Evolutionary conservation across 2,888 invertebrate species (phyloP), one percentile per base, ranked within the genome.

Genomic region (Coelinius sp.): DNA sequence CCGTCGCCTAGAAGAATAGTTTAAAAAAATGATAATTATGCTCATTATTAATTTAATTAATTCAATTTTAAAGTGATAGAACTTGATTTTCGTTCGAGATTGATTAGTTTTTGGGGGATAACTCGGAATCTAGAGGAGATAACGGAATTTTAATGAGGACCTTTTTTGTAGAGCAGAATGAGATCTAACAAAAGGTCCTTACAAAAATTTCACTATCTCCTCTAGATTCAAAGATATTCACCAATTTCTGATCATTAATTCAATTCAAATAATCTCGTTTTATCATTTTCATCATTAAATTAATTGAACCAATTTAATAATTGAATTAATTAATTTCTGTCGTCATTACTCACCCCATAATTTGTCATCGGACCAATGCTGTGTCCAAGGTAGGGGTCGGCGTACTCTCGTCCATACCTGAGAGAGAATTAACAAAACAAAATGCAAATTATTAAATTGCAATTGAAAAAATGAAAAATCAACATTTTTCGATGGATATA

Each of bases 361-460:
- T 97, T 97, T 81, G 98, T 95, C 84, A 98, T 95, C 82, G 98
- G 98, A 86, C 98, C 98, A 88, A 98, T 97, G 78, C 97, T 94
- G 90, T 97, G 97, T 81, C 95, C 96, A 86, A 98, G 91, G 90
- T 97, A 97, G 73, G 97, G 97, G 89, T 98, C 97, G 82, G 96
- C 94, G 86, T 95, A 95, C 86, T 97, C 96, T 88, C 96, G 92
- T 83, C 95, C 95, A 88, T 96, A 96, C 80, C 95, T 95, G 88
- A 67, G 90, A 88, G 77, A 74, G 75, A 20, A 79, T 67, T 65
- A 22, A 65, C 14, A 17, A n/a, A 24, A 22, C 14, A 49, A 4
- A 17, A n/a, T n/a, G n/a, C n/a, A n/a, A 25, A 44, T 25, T 53
- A 31, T 24, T 49, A 62, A 71, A 35, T n/a, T 1, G 35, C 1